Base-by-base conservation (phyloP, 1,140 invertebrate genomes). In the Magallana angulata region DNA sequence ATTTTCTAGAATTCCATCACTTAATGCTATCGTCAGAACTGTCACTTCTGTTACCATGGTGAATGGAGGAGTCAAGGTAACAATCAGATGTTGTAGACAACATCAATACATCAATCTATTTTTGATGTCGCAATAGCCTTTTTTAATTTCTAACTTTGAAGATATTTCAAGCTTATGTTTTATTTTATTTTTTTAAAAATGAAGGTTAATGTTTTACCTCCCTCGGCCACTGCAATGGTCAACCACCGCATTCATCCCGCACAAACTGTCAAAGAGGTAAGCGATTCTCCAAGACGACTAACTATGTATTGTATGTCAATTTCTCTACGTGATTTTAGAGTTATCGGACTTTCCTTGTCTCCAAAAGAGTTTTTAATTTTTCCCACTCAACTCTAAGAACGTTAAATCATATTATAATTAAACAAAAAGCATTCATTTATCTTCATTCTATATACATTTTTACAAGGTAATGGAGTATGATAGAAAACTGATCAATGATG, bases 241-340 rank as follows among this genome's bases (percentile, higher is more conserved):
- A 96, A 96, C 91, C 96, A 96, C 88, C 93, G 96, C 84, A 94
- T 96, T 64, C 96, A 96, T 92, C 96, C 96, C 56, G 92, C 95
- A 16, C 94, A 96, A 92, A 94, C 94, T 57, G 89, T 96, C 8
- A 89, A 95, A 88, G 94, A 96, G 88, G 96, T 95, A 86, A 87
- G 86, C 36, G 36, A 48, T 48, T 48, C 36, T 2, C 36, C 36
- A 48, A 48, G 36, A 48, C 36, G 5, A 48, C 36, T 48, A 48
- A 48, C 36, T 48, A 48, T 48, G 36, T 2, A 3, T 4, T 36
- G 36, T 36, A 36, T 36, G 36, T 36, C 36, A 36, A 36, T 48
- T 3, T 48, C 5, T 5, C 36, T 48, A 48, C 36, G 36, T 48
- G 36, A 48, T 48, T 5, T 48, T 48, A 48, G 36, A 48, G 36